These are phyloP conservation scores for Rotaria magnacalcarata DNA, from an alignment of 2,888 invertebrate species.

Conservation along the genomic window DNA sequence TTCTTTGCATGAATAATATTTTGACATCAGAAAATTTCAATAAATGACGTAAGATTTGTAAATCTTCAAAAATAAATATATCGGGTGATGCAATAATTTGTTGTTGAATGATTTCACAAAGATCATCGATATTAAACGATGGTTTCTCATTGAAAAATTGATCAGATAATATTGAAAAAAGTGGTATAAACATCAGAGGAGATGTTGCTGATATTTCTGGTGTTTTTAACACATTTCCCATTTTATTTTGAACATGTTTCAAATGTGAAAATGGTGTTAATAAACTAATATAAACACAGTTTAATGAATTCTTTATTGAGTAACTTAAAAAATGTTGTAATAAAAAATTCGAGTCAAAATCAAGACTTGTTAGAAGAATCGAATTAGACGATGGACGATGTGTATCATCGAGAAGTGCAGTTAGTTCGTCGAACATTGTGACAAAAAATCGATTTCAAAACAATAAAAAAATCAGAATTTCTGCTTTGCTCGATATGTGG, in stretches of 20 bases:
- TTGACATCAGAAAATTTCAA: background rate
- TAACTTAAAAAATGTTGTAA: slow-evolving; percentile 13
- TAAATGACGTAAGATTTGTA: slow-evolving; percentile 23
- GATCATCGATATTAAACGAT: background rate
- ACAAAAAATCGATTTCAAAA: background rate
- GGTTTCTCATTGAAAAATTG: background rate
- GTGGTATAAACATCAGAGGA: background rate
- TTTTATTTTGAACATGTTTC: slow-evolving; percentile 11
- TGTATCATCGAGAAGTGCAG: background rate
- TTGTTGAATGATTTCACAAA: background rate
- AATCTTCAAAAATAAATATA: slow-evolving; percentile 4
- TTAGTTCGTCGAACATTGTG: background rate
- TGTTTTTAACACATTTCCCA: background rate
- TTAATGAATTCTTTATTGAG: background rate
- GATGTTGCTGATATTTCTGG: background rate
- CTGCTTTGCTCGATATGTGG: background rate
- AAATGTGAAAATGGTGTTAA: slow-evolving; percentile 7
- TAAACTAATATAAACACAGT: background rate
- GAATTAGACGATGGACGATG: background rate
- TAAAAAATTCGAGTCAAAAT: slow-evolving; percentile 6
- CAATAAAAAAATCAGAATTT: background rate
- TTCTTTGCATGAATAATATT: background rate
- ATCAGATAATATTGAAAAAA: background rate
- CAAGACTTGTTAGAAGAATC: background rate
- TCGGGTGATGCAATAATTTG: background rate